A percentile compares a stretch with the other conserved stretches of the same genome.
Evolutionary conservation across 2,797 vertebrate genomes (phyloP).

Genomic region (Sternarchorhynchus goeldii): DNA sequence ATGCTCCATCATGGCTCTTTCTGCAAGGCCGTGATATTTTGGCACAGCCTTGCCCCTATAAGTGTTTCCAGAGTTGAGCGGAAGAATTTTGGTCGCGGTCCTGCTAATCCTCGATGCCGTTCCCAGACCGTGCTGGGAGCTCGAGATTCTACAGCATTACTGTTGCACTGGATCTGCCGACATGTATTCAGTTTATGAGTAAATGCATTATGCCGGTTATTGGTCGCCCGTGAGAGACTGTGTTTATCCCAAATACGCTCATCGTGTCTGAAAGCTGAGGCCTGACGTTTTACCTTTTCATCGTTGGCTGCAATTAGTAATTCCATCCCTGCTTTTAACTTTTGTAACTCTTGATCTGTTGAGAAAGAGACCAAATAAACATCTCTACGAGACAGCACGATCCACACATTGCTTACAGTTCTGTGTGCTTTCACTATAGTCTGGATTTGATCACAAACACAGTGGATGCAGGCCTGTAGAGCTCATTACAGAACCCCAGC

Average conservation of each 20-base stretch:
- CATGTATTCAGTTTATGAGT: not conserved
- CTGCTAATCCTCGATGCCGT: slow-evolving; percentile 25
- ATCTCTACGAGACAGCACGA: not conserved
- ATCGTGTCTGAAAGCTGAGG: not conserved
- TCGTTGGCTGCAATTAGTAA: slow-evolving; percentile 85
- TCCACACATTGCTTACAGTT: not conserved
- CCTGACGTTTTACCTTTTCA: slow-evolving; percentile 84
- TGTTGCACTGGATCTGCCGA: not conserved
- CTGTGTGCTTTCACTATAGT: not conserved
- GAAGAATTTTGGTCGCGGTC: slow-evolving; percentile 61
- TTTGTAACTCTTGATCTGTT: slow-evolving; percentile 90
- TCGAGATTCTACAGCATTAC: not conserved
- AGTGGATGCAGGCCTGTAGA: not conserved
- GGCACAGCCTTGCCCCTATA: slow-evolving; percentile 69
- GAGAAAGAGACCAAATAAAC: slow-evolving; percentile 47
- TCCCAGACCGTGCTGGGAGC: slow-evolving; percentile 1
- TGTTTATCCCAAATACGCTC: not conserved
- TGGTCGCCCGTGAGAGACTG: not conserved
- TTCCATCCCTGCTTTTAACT: slow-evolving; percentile 88
- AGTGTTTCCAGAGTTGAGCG: slow-evolving; percentile 67
- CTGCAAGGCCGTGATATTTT: slow-evolving; percentile 70
- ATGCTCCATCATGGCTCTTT: slow-evolving; percentile 69
- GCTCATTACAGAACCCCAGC: not conserved
- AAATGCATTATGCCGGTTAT: too few relatives aligned
- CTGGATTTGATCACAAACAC: slow-evolving; percentile 7